A percentile compares a stretch with the other conserved stretches of the same genome.
Conservation (phyloP, 30 jellyfish, hydroid and myxozoan genomes). For the Pseudorhiza aurosa region DNA sequence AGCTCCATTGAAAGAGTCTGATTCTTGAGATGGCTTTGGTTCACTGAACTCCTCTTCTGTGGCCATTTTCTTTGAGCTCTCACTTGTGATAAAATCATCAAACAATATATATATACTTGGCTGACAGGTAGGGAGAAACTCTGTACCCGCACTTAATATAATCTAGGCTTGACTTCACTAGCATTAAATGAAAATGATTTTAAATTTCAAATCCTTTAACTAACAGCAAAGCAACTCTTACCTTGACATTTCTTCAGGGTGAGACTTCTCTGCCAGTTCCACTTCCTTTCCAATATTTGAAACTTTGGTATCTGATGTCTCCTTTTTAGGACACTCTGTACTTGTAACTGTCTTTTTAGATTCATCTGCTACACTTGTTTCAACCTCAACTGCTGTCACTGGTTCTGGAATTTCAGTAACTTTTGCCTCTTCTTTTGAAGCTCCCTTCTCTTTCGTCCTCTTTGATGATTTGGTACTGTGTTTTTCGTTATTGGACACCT, state of each 20-base stretch:
- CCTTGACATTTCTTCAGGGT: neutral
- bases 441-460: neutral
- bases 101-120: too few relatives aligned
- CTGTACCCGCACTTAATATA: too few relatives aligned
- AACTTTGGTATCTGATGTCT: neutral
- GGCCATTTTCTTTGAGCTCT: neutral
- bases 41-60: neutral
- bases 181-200: neutral
- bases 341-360: neutral
- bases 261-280: neutral
- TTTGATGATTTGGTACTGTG: neutral
- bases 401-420: conserved; percentile 45
- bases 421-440: neutral
- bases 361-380: conserved; percentile 10
- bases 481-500: conserved; percentile 5
- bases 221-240: too few relatives aligned
- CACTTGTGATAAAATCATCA: too few relatives aligned
- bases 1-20: conserved; percentile 89
- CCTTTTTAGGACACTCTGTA: neutral
- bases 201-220: too few relatives aligned
- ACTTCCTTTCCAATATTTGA: neutral
- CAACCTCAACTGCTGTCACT: conserved; percentile 50
- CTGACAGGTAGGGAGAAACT: too few relatives aligned
- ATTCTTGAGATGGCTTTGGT: conserved; percentile 5
- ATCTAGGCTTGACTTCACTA: neutral